A percentile compares a stretch with the other conserved stretches of the same genome.
Conservation (phyloP, 2,888 invertebrate species). For the Gisinianus flammeolus region DNA sequence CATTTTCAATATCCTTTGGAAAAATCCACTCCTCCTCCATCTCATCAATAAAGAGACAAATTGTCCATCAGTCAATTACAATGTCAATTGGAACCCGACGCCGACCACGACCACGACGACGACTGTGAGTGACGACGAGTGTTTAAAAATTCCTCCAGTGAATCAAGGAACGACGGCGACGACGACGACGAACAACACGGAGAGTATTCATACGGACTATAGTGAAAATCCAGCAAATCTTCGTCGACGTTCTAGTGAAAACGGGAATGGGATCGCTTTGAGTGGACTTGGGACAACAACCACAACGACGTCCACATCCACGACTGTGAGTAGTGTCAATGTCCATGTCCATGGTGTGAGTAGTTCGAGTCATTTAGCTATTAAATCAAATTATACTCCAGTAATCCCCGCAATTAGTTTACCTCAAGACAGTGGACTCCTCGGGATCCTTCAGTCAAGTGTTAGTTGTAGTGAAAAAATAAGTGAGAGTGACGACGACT, state of each 20-base stretch:
- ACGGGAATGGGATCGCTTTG: constrained; percentile 15
- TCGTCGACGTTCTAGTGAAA: constrained; percentile 30
- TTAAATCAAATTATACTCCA: background rate
- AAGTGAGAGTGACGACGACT: background rate
- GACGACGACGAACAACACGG: background rate
- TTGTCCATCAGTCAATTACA: background rate
- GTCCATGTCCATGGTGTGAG: background rate
- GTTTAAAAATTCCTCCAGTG: too few relatives aligned
- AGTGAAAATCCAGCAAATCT: constrained; percentile 26
- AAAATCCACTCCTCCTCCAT: background rate
- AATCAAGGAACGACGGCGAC: background rate
- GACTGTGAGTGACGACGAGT: background rate
- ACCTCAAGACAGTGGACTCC: background rate
- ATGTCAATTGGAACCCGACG: too few relatives aligned
- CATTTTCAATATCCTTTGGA: background rate
- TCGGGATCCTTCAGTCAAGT: background rate
- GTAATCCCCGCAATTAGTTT: constrained; percentile 9
- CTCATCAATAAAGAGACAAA: background rate
- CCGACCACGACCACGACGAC: background rate
- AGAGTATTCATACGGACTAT: background rate
- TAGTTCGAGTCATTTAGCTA: background rate
- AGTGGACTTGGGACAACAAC: background rate
- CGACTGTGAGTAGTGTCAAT: background rate
- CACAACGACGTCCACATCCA: background rate
- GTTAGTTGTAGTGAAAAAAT: background rate